These are phyloP conservation scores for Uropsilus gracilis DNA, from an alignment of 2,113 vertebrate genomes.

Conservation along the genomic window DNA sequence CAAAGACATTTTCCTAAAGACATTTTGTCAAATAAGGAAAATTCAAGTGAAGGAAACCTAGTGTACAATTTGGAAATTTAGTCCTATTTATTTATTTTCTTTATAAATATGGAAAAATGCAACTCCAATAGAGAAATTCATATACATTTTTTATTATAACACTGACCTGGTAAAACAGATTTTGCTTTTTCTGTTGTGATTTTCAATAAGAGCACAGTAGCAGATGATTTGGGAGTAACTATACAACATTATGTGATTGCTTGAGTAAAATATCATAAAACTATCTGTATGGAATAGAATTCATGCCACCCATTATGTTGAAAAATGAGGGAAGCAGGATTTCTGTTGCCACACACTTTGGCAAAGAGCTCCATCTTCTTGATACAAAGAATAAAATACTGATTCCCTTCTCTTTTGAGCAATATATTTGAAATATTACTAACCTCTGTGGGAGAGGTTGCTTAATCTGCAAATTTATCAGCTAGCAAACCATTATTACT, in stretches of 20 bases:
- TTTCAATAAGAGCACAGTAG: neutral
- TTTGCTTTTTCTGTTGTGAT: constrained; percentile 39
- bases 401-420: constrained; percentile 51
- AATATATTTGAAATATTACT: constrained; percentile 73
- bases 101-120: constrained; percentile 1
- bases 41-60: neutral
- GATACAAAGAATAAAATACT: constrained; percentile 49
- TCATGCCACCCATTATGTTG: neutral
- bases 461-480: constrained; percentile 74
- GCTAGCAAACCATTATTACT: constrained; percentile 74
- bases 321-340: constrained; percentile 45
- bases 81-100: constrained; percentile 27
- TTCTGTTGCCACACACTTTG: constrained; percentile 17
- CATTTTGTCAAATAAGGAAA: neutral
- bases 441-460: constrained; percentile 56
- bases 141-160: constrained; percentile 41
- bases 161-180: neutral
- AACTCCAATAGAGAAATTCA: neutral
- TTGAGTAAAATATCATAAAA: constrained; percentile 48
- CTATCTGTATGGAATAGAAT: constrained; percentile 23
- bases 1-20: neutral
- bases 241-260: neutral
- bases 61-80: constrained; percentile 9
- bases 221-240: neutral
- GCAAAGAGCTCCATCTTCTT: constrained; percentile 50